These are phyloP conservation scores for Neocloeon triangulifer DNA, from an alignment of 1,140 invertebrate genomes.

Conservation along the genomic window DNA sequence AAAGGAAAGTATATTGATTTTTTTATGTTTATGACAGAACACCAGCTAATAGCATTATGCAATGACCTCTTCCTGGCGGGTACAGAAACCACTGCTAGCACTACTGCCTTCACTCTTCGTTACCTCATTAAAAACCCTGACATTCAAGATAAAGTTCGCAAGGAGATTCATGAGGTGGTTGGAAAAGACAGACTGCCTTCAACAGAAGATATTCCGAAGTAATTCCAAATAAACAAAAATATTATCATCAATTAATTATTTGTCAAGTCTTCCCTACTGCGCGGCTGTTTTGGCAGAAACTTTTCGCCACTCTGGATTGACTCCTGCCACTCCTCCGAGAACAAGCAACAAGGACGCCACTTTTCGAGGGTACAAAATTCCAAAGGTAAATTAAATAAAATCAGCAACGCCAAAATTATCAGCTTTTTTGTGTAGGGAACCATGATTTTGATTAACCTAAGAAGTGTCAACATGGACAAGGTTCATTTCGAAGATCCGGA, in stretches of 20 bases:
- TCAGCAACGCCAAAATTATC: too few relatives aligned
- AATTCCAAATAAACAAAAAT: conserved; percentile 1
- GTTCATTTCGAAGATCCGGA: conserved; percentile 39
- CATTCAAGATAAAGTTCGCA: conserved; percentile 26
- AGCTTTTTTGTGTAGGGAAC: conserved; percentile 26
- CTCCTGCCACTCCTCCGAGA: conserved; percentile 20
- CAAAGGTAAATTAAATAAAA: conserved; percentile 18
- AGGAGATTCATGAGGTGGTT: conserved; percentile 22
- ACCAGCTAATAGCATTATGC: conserved; percentile 9
- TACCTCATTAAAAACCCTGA: conserved; percentile 29
- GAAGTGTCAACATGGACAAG: conserved; percentile 35
- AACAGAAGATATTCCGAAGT: conserved; percentile 17
- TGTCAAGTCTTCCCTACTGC: conserved; percentile 18
- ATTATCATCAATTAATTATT: conserved; percentile 1
- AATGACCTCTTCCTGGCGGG: conserved; percentile 35
- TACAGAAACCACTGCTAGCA: conserved; percentile 32
- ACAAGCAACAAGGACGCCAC: conserved; percentile 15
- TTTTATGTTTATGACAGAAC: too few relatives aligned
- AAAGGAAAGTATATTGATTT: too few relatives aligned
- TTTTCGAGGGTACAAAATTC: conserved; percentile 21
- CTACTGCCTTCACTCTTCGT: conserved; percentile 25
- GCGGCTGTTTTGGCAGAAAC: conserved; percentile 23
- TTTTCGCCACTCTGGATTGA: conserved; percentile 19
- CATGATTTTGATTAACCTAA: conserved; percentile 34
- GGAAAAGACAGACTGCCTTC: conserved; percentile 15